Evolutionary conservation across 2,797 vertebrate species (phyloP), one percentile per base, ranked within the genome.

Genomic region (Triplophysa bombifrons): DNA sequence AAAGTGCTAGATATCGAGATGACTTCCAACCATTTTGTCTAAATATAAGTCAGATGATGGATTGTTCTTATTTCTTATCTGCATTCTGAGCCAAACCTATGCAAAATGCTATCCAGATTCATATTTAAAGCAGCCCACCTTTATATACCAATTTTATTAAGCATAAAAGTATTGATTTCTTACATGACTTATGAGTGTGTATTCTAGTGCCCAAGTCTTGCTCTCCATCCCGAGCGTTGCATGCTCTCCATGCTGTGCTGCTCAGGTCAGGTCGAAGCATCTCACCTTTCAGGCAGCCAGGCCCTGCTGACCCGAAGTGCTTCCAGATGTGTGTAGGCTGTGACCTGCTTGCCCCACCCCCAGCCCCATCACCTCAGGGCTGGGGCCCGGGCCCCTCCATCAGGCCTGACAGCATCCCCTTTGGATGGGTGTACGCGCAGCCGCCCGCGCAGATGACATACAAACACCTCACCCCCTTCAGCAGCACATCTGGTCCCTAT

Each of bases 401-500:
- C 93, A 94, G 91, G 86, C 65, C 89, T 93, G 92, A 93, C 92
- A 93, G 91, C 90, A 84, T 92, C 90, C 92, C 76, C 92, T 88
- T 92, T 64, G 87, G 90, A 93, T 88, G 87, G 80, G 86, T 89
- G 87, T 90, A 90, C 87, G 86, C 71, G 56, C 90, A 91, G 85
- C 88, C 86, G 88, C 88, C 88, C 83, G 76, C 85, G 80, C 91
- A 86, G 90, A 91, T 92, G 90, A 93, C 91, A 92, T 88, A 83
- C 90, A 87, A 90, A 85, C 88, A 64, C 83, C 85, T 84, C 89
- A 88, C 88, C 73, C 84, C 87, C 89, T 34, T 88, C 88, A 90
- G 88, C 90, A 85, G 80, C 91, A 93, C 93, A 94, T 93, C 93
- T 94, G 93, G 93, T 93, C 88, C 89, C 91, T 90, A 92, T 94